Base-by-base conservation (phyloP, 2,113 vertebrate genomes). In the Hyperopisus bebe region DNA sequence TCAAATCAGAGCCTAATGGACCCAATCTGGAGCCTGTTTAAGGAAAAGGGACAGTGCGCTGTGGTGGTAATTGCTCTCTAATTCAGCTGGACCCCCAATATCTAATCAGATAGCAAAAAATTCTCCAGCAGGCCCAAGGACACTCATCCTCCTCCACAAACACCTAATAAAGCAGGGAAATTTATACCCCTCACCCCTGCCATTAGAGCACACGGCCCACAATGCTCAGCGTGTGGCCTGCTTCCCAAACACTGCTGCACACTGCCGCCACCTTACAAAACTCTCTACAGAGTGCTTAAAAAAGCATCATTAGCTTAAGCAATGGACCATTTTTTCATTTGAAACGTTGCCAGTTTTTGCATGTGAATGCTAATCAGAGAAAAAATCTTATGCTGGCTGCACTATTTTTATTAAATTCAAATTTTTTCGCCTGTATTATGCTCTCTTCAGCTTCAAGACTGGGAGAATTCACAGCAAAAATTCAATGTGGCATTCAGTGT, bases 61-160 rank as follows among this genome's bases (percentile, higher is more conserved):
- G 91, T 91, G 88, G 89, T 86, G 48, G 92, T 93, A 94, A 94
- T 94, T 94, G 92, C 90, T 88, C 92, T 93, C 91, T 94, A 94
- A 94, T 93, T 93, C 92, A 94, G 93, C 92, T 91, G 89, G 91
- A 94, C 92, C 92, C 91, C 90, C 92, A 92, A 92, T 94, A 93
- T 93, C 91, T 92, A 93, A 93, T 93, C 92, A 93, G 93, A 94
- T 91, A 91, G 92, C 91, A 92, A 89, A 85, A 92, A 93, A 92
- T 92, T 91, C 90, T 86, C 91, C 82, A 89, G 91, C 91, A 91
- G 92, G 89, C 90, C 91, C 92, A 93, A 92, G 93, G 92, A 94
- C 92, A 92, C 91, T 91, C 89, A 47, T 91, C 90, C 92, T 92
- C 90, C 90, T 90, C 90, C 58, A 89, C 90, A 92, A 93, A 94